phyloP scores from a whole-genome alignment of 2,113 vertebrate species.

The Paracyprichromis sp. region DNA sequence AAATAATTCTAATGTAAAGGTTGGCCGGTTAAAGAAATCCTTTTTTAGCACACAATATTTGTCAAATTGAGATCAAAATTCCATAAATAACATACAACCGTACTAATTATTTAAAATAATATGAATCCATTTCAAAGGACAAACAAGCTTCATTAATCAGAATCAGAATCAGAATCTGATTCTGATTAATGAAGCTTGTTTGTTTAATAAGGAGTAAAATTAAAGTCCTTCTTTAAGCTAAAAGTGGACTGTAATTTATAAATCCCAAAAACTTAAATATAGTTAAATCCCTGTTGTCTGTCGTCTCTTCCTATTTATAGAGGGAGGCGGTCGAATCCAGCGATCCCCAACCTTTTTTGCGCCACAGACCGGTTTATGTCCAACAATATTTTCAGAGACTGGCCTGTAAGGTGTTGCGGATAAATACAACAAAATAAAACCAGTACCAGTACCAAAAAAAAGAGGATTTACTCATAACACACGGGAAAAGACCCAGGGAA shows the following conservation, averaged over 20 bases:
- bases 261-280: not conserved
- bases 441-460: not conserved
- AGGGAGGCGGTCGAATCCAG: not conserved
- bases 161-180: too few relatives aligned
- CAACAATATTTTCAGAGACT: not conserved
- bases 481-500: accelerated
- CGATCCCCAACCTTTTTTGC: not conserved
- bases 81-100: not conserved
- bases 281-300: not conserved
- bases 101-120: not conserved
- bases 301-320: not conserved
- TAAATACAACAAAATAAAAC: not conserved
- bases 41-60: not conserved
- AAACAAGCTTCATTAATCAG: not conserved
- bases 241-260: not conserved
- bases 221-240: not conserved
- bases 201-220: not conserved
- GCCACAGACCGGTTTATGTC: accelerated
- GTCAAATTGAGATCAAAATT: not conserved
- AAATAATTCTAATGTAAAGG: not conserved
- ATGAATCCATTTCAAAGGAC: not conserved
- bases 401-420: not conserved
- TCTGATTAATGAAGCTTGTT: too few relatives aligned
- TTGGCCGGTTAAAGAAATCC: not conserved
- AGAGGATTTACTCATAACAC: not conserved